Evolutionary conservation across 2,888 invertebrate species (phyloP).

Genomic region (Plusia festucae): DNA sequence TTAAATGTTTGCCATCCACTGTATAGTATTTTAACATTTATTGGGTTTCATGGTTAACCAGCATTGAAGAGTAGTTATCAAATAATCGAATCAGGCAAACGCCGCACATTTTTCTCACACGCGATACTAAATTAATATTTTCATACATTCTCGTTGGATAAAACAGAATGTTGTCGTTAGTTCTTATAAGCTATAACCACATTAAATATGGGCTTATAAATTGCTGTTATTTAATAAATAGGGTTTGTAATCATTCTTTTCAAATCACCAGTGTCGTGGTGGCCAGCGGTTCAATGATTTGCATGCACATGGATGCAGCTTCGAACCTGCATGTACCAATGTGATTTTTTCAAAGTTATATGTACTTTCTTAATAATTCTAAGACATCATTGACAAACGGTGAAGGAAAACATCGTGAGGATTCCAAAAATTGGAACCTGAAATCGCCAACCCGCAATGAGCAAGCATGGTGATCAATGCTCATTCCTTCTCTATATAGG

Average conservation of each 20-base stretch:
- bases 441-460: no score
- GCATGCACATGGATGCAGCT: no score
- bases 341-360: no score
- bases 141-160: conserved; percentile 19
- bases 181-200: conserved; percentile 2
- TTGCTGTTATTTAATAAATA: not conserved
- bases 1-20: not conserved
- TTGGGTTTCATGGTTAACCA: conserved; percentile 43
- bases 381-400: no score
- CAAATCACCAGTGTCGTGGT: no score
- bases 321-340: no score
- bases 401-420: no score
- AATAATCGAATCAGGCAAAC: conserved; percentile 55
- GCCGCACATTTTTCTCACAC: conserved; percentile 42
- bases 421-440: no score
- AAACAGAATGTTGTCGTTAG: conserved; percentile 1
- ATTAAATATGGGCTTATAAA: conserved; percentile 3
- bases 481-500: no score
- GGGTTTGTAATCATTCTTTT: not conserved
- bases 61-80: conserved; percentile 51
- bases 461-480: no score
- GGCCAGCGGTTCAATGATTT: no score
- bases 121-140: conserved; percentile 49
- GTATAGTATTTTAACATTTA: conserved; percentile 8
- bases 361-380: no score